Evolutionary conservation across 2,113 vertebrate species (phyloP), one percentile per base, ranked within the genome.

Genomic region (Heterochromis multidens): DNA sequence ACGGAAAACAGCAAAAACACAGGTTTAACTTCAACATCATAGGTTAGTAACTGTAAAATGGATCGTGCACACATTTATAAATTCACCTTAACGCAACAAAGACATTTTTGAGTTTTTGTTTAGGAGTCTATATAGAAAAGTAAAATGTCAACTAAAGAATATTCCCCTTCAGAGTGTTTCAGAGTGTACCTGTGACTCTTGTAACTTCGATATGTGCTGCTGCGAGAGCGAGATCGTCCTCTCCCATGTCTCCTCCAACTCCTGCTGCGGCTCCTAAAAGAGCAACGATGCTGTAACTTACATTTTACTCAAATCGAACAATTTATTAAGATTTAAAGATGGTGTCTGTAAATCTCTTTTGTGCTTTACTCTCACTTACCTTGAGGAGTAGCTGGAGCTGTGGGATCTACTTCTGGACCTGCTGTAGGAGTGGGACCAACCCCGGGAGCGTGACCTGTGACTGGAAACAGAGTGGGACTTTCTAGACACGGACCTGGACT

Each of bases 131-230:
- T 27, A 21, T 16, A 27, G 35, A 33, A 62, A n/a, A 40, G 11
- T n/a, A 52, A 37, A 54, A 56, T 52, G 65, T 16, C 23, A 33
- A 33, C 10, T 25, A 81, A 54, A 27, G 5, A 4, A 63, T 56
- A 13, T 2, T n/a, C 46, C 11, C n/a, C 3, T 46, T 2, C 1
- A 56, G 21, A n/a, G 33, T 4, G 52, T 59, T 31, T 63, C 8
- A 7, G 2, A 6, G 3, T 13, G 3, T 84, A 95, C 97, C 97
- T 97, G 2, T 94, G 96, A 72, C 97, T 99, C 83, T 96, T 96
- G 91, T 97, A 98, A 52, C 97, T 98, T 77, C 95, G 92, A 74
- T 97, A 97, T 23, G 97, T 98, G 19, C 97, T 97, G 60, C 98
- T 99, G 6, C 96, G 96, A 54, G 97, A 98, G 35, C 95, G 94